Conservation (phyloP, 2,888 invertebrate genomes). For the Nomada fabriciana region DNA sequence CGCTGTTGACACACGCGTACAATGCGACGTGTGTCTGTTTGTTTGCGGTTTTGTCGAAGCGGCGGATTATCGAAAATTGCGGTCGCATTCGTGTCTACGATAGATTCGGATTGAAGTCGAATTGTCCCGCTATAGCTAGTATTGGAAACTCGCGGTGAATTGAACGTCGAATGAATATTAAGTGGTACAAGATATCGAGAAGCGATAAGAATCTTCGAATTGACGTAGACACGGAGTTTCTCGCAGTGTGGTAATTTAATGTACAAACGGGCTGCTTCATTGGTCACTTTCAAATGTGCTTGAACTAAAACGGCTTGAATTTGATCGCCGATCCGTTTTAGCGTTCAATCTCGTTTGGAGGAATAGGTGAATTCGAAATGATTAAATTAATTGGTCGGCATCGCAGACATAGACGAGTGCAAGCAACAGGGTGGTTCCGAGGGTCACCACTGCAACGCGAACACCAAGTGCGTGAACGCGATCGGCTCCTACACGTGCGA, state of each 20-base stretch:
- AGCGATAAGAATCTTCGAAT: too few species aligned
- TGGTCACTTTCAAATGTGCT: background rate
- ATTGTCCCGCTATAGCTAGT: background rate
- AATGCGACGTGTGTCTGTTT: slow-evolving; percentile 1
- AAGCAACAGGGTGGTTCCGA: slow-evolving; percentile 90
- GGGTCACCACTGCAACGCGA: slow-evolving; percentile 94
- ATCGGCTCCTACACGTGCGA: slow-evolving; percentile 93
- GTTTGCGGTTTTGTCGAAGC: background rate
- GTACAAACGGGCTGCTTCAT: too few species aligned
- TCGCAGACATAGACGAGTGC: slow-evolving; percentile 93
- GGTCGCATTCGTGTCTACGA: background rate
- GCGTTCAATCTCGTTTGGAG: background rate
- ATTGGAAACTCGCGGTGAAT: background rate
- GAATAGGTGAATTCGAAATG: too few species aligned
- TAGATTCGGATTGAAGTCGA: background rate
- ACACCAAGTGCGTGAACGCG: slow-evolving; percentile 93
- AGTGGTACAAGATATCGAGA: background rate
- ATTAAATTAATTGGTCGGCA: slow-evolving; percentile 5
- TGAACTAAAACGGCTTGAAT: background rate
- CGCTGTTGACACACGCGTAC: slow-evolving; percentile 21
- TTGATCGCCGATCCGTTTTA: background rate
- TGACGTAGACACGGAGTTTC: too few species aligned
- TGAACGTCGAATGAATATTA: too few species aligned
- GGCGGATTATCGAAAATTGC: slow-evolving; percentile 7
- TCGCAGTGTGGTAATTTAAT: too few species aligned